Conservation (phyloP, 2,888 invertebrate species). For the Dromius quadrimaculatus region DNA sequence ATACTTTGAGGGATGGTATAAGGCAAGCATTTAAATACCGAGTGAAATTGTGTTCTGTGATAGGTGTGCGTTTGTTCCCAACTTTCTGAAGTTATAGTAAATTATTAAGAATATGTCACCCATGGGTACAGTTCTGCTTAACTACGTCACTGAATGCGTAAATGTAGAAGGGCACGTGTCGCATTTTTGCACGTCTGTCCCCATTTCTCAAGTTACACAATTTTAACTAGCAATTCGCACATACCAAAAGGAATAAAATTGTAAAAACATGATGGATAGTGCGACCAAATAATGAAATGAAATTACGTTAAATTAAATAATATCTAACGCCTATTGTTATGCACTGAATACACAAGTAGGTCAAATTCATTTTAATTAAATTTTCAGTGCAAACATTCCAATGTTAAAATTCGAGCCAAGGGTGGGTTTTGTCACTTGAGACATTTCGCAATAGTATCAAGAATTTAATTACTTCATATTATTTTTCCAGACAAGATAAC, state of each 20-base stretch:
- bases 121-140: constrained; percentile 40
- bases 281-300: background rate
- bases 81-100: constrained; percentile 43
- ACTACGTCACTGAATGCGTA: constrained; percentile 41
- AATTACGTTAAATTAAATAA: background rate
- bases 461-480: background rate
- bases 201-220: constrained; percentile 48
- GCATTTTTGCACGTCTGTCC: constrained; percentile 47
- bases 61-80: constrained; percentile 35
- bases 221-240: constrained; percentile 48
- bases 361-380: no score
- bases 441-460: background rate
- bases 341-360: no score
- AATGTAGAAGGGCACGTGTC: constrained; percentile 14
- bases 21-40: constrained; percentile 38
- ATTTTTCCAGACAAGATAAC: background rate
- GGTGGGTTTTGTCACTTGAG: no score
- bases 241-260: constrained; percentile 32
- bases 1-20: no score
- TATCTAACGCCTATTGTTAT: no score
- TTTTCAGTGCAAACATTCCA: no score
- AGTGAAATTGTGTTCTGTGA: constrained; percentile 36
- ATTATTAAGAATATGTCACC: constrained; percentile 48
- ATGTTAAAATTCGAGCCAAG: no score
- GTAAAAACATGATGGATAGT: constrained; percentile 29